phyloP scores from a whole-genome alignment of 2,113 vertebrate genomes.

The Petromus typicus region DNA sequence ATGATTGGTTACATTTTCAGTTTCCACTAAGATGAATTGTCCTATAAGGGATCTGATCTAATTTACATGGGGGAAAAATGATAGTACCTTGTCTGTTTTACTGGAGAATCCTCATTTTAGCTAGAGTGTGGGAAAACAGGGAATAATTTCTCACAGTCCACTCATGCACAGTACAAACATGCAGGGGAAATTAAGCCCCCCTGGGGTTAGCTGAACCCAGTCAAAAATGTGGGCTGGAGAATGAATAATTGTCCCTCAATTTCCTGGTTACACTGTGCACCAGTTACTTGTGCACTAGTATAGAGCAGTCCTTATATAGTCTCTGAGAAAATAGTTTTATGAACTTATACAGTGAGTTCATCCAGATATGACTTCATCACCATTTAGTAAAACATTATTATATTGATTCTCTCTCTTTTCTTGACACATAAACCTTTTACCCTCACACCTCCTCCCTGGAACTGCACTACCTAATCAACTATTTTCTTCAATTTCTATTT shows the following conservation, averaged over 20 bases:
- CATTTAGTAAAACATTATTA: background rate
- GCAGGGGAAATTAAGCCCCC: background rate
- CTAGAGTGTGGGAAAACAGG: background rate
- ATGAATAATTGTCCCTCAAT: background rate
- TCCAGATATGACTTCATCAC: background rate
- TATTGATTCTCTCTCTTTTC: background rate
- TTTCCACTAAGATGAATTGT: background rate
- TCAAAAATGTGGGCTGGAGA: background rate
- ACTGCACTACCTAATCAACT: background rate
- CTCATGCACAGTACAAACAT: background rate
- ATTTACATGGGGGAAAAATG: background rate
- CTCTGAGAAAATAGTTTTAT: background rate
- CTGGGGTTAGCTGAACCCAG: background rate
- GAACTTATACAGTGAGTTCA: background rate
- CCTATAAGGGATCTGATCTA: background rate
- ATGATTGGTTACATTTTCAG: background rate
- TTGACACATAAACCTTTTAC: background rate
- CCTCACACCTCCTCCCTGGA: background rate
- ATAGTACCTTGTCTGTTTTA: background rate
- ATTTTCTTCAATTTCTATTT: background rate
- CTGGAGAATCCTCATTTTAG: background rate
- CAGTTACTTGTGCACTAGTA: background rate
- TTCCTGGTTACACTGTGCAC: background rate
- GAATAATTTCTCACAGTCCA: background rate
- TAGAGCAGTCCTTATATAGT: background rate